These are phyloP conservation scores for Charaxes varanes DNA, from an alignment of 1,140 invertebrate species.

Conservation along the genomic window DNA sequence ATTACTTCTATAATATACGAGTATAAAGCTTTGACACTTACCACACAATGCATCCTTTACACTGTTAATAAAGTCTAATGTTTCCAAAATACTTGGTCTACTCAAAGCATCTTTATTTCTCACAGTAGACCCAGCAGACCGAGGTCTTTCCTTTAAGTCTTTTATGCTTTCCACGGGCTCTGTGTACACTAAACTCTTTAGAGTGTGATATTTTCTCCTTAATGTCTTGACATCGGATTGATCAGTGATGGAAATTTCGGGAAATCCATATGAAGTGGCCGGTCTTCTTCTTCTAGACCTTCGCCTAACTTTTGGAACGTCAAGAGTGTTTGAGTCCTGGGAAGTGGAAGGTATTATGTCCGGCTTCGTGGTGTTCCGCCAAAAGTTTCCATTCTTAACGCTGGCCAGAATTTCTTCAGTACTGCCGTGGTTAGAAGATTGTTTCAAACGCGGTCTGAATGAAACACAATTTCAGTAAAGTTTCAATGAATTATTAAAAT, in stretches of 20 bases:
- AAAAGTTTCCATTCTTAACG: constrained; percentile 52
- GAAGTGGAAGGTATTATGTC: constrained; percentile 49
- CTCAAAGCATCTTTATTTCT: constrained; percentile 48
- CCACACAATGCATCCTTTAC: constrained; percentile 57
- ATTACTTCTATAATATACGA: too few relatives aligned
- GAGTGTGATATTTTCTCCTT: constrained; percentile 54
- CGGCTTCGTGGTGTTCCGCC: constrained; percentile 54
- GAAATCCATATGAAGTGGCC: constrained; percentile 47
- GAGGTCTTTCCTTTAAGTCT: constrained; percentile 43
- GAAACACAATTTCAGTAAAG: neutral
- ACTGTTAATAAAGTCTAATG: constrained; percentile 61
- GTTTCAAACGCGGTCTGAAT: constrained; percentile 10
- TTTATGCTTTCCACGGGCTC: constrained; percentile 56
- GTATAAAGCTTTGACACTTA: constrained; percentile 27
- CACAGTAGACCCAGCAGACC: constrained; percentile 55
- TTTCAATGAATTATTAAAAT: too few relatives aligned
- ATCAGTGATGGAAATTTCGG: constrained; percentile 59
- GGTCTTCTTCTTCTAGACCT: constrained; percentile 32
- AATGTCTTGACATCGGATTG: constrained; percentile 53
- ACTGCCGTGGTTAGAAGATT: constrained; percentile 33
- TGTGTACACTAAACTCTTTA: constrained; percentile 56
- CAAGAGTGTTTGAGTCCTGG: constrained; percentile 18
- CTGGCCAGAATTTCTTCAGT: constrained; percentile 53
- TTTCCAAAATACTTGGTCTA: constrained; percentile 59
- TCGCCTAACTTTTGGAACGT: constrained; percentile 31